These are phyloP conservation scores for Menidia beryllina DNA, from an alignment of 2,113 vertebrate species.

Conservation along the genomic window DNA sequence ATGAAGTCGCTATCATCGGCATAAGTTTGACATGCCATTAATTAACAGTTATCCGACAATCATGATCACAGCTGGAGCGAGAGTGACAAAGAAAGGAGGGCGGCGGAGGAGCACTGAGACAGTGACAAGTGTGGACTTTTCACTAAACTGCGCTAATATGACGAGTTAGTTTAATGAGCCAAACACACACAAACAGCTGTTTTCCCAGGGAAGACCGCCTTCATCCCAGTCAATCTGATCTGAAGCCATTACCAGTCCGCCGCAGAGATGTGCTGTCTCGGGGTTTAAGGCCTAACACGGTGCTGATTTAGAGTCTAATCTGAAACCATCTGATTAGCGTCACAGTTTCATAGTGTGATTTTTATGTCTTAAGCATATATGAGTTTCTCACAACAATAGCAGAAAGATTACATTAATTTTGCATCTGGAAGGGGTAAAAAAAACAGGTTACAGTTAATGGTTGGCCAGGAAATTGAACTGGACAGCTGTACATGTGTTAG, in stretches of 20 bases:
- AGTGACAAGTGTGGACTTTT: slow-evolving; percentile 57
- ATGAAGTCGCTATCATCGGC: slow-evolving; percentile 58
- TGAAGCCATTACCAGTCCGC: slow-evolving; percentile 12
- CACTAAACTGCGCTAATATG: slow-evolving; percentile 47
- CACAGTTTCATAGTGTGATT: too few species aligned
- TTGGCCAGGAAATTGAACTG: too few species aligned
- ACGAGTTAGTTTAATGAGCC: slow-evolving; percentile 52
- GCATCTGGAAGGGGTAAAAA: too few species aligned
- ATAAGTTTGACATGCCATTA: slow-evolving; percentile 57
- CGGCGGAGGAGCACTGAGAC: slow-evolving; percentile 41
- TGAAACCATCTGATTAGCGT: too few species aligned
- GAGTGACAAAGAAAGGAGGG: slow-evolving; percentile 50
- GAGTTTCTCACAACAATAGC: too few species aligned
- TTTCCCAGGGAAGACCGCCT: slow-evolving; percentile 13
- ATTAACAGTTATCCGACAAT: slow-evolving; percentile 62
- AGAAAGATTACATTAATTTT: too few species aligned
- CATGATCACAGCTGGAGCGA: slow-evolving; percentile 33
- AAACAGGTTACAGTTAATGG: too few species aligned
- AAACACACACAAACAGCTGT: slow-evolving; percentile 60
- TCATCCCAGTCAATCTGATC: slow-evolving; percentile 29
- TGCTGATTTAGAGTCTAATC: not conserved
- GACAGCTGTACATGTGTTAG: too few species aligned
- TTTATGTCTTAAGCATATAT: too few species aligned
- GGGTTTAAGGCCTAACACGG: slow-evolving; percentile 5
- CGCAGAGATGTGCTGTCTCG: slow-evolving; percentile 16